A percentile compares a stretch with the other conserved stretches of the same genome.
Evolutionary conservation across 2,797 vertebrate genomes (phyloP).

Genomic region (Erethizon dorsatum): DNA sequence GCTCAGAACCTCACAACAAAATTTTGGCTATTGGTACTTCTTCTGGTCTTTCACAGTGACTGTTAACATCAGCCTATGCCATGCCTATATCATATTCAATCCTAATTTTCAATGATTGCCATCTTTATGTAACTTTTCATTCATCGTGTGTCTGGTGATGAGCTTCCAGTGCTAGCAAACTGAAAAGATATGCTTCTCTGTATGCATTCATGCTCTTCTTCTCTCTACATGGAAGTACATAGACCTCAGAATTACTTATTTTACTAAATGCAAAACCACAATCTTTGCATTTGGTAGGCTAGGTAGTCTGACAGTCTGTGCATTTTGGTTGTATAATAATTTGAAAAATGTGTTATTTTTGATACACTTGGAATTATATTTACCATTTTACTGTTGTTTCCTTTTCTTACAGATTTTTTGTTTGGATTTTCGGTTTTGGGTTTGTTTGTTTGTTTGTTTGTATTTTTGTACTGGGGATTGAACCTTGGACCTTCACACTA

Average conservation of each 20-base stretch:
- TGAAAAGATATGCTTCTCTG: not conserved
- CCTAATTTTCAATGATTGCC: not conserved
- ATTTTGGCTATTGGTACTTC: not conserved
- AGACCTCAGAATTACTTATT: not conserved
- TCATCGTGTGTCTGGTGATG: not conserved
- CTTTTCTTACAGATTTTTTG: not conserved
- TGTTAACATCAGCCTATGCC: not conserved
- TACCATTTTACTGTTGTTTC: not conserved
- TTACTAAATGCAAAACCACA: not conserved
- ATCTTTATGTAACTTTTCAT: not conserved
- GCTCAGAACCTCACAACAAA: not conserved
- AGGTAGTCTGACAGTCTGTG: not conserved
- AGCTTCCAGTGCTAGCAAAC: not conserved
- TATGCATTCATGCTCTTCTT: not conserved
- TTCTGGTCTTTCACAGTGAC: not conserved
- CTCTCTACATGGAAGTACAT: not conserved
- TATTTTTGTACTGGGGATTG: not conserved
- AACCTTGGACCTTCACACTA: not conserved
- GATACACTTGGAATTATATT: not conserved
- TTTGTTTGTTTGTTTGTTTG: not conserved
- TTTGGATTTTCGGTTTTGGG: not conserved
- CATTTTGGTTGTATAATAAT: not conserved
- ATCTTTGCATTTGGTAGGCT: not conserved
- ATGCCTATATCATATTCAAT: not conserved
- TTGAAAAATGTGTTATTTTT: not conserved